phyloP scores from a whole-genome alignment of 2,797 vertebrate species.

The Rhinoraja longicauda region DNA sequence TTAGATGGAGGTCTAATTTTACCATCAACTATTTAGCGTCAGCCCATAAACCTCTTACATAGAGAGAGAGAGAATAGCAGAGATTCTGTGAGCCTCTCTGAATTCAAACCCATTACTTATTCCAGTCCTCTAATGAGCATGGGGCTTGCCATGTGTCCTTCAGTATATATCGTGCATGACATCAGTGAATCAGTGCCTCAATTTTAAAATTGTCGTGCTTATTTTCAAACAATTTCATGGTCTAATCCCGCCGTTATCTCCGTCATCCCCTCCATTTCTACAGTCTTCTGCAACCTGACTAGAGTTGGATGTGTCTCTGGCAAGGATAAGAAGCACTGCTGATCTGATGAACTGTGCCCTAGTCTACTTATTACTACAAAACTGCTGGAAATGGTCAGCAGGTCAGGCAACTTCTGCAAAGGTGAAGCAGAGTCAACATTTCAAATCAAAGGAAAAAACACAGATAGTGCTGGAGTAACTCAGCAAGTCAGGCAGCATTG shows the following conservation, averaged over 20 bases:
- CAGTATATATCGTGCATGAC: not conserved
- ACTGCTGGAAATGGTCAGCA: no score
- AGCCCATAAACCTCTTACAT: not conserved
- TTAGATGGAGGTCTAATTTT: not conserved
- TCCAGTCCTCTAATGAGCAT: not conserved
- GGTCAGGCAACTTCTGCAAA: no score
- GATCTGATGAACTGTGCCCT: not conserved
- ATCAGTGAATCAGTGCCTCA: not conserved
- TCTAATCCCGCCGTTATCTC: not conserved
- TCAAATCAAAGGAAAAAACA: no score
- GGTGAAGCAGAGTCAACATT: no score
- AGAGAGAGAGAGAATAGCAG: not conserved
- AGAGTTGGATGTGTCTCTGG: no score
- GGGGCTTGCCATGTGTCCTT: not conserved
- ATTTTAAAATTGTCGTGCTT: not conserved
- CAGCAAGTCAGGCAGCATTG: no score
- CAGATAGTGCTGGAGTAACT: no score
- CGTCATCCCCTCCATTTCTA: not conserved
- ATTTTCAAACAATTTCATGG: not conserved
- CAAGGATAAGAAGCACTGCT: not conserved
- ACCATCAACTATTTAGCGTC: not conserved
- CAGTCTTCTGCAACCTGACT: not conserved
- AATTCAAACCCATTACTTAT: not conserved
- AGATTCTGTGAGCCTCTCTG: not conserved
- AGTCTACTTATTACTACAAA: not conserved